Evolutionary conservation across 2,797 vertebrate genomes (phyloP), one percentile per base, ranked within the genome.

Genomic region (Heliangelus exortis): DNA sequence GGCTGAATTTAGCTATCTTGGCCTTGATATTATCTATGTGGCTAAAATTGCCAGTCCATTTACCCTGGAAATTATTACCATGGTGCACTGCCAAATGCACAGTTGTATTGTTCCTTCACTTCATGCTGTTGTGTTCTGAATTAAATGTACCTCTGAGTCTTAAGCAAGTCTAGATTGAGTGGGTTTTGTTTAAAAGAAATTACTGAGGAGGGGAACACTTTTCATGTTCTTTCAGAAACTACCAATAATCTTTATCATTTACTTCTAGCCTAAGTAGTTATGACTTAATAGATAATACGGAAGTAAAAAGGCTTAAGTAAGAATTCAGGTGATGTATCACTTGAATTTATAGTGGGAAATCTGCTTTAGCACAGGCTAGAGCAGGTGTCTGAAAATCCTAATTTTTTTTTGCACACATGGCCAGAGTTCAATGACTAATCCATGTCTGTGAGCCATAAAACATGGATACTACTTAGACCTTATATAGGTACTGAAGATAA

Each of bases 21-120:
- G 90, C 95, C 81, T 94, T 93, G 92, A 93, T 94, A 47, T 48
- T 87, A 80, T 95, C 91, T 96, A 96, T 87, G 96, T 95, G 96
- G 88, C 90, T 97, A 90, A 69, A 87, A 88, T 78, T 95, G 96
- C 92, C 88, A 71, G 59, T 84, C 83, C 69, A 3, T 83, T 96
- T 93, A 87, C 92, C 94, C 84, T 82, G 33, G 16, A 93, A 89
- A 66, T 86, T 74, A 79, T 94, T 76, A 63, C 51, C 67, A 54
- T 68, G 84, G 47, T 84, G 84, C 68, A 47, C 55, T 90, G 92
- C 86, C 86, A 93, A 92, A 58, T 58, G 68, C 88, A 69, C 47
- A 47, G 63, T 91, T 96, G 63, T 20, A 34, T 91, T 81, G 71
- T 93, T 95, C 74, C 85, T 87, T 75, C 69, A 59, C 62, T 92